Base-by-base conservation (phyloP, 2,113 vertebrate species). In the Nesospiza acunhae region DNA sequence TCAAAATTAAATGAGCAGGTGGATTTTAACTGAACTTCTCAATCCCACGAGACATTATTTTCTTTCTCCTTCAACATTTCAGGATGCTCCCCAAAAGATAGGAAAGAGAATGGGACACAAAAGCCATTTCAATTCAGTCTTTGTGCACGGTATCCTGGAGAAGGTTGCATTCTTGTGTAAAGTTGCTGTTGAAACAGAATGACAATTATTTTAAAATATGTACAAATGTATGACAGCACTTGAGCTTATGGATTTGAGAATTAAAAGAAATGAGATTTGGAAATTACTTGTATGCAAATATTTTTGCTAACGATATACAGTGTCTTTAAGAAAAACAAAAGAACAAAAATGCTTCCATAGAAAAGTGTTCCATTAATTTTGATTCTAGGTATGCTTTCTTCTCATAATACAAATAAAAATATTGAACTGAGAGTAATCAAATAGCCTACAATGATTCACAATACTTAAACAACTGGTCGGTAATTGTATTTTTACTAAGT, bases 111-210 rank as follows among this genome's bases (percentile, higher is more conserved):
- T 77, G 80, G 95, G 84, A 92, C 77, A 96, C 81, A 96, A 90
- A 95, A 94, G 92, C 42, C 50, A 83, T 70, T 92, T 82, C 64
- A 73, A 41, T 49, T 81, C 89, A 82, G 81, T 92, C 82, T 78
- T 92, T 94, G 95, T 92, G 94, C 91, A 80, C 46, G 46, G 39
- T 84, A 73, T 82, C 88, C 78, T 72, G 80, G 96, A 74, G 84
- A 92, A 89, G 70, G 59, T 81, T 86, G 89, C 3, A 50, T 83
- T 95, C 92, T 52, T 69, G 63, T 39, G 79, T 78, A 46, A 93
- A 80, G 52, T 66, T 63, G 94, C 97, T 96, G 95, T 44, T 95
- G 87, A 82, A 97, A 97, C 5, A 97, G 93, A 97, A 66, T 80
- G 21, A 84, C 22, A 33, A 72, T 86, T 67, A 78, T 67, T 97